phyloP scores from a whole-genome alignment of 2,888 invertebrate genomes.

The Prosapia bicincta region DNA sequence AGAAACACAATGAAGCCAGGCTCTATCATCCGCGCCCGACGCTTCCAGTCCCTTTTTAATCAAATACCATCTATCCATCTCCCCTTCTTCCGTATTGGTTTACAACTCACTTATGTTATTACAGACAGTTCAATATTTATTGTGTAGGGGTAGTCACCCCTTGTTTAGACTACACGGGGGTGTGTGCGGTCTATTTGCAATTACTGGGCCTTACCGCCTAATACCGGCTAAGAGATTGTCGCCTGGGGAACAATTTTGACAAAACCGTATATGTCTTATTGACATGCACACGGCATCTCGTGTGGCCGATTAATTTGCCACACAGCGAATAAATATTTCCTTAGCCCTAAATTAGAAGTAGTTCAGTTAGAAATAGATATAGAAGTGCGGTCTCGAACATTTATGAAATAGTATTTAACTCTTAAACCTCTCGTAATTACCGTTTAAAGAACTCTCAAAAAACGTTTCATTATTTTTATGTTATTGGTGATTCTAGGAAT shows the following conservation, averaged over 20 bases:
- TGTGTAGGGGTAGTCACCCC: not conserved
- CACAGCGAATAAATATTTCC: too few species aligned
- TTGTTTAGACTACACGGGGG: not conserved
- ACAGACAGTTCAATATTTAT: conserved; percentile 2
- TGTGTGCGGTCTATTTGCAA: not conserved
- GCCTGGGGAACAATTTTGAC: not conserved
- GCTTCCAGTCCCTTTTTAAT: not conserved
- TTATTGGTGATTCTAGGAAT: too few species aligned
- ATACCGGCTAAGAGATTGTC: not conserved
- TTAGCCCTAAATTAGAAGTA: too few species aligned
- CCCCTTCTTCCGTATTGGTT: not conserved
- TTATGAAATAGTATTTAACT: too few species aligned
- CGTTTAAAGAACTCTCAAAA: too few species aligned
- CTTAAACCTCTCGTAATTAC: too few species aligned
- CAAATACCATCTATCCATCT: not conserved
- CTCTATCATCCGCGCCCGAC: not conserved
- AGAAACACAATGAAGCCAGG: not conserved
- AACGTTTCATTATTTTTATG: too few species aligned
- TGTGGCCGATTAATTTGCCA: not conserved
- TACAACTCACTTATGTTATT: not conserved
- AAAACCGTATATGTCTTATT: not conserved
- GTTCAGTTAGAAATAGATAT: too few species aligned
- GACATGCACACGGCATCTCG: not conserved
- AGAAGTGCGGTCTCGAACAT: too few species aligned
- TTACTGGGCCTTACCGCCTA: not conserved